These are phyloP conservation scores for Magallana angulata DNA, from an alignment of 1,140 invertebrate genomes.

Conservation along the genomic window DNA sequence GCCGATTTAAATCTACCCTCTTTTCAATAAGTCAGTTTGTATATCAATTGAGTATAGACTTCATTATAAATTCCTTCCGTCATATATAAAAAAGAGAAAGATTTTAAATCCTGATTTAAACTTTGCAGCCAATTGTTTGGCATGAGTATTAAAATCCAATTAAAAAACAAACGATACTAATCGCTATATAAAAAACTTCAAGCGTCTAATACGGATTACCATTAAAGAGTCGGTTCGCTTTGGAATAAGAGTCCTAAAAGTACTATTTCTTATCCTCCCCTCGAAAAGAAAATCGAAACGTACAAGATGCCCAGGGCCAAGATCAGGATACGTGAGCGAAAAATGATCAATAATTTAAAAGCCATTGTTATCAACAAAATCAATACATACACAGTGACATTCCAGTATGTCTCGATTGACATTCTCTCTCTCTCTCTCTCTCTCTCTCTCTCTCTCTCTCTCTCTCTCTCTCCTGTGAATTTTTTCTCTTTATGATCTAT, in stretches of 20 bases:
- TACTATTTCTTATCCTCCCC: not conserved
- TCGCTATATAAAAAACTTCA: not conserved
- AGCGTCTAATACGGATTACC: not conserved
- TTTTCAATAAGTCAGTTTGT: conserved; percentile 10
- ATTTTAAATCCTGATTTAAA: not conserved
- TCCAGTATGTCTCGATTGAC: not conserved
- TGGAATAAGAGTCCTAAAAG: not conserved
- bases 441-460: no score
- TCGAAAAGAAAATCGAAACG: not conserved
- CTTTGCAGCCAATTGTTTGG: not conserved
- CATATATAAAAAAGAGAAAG: not conserved
- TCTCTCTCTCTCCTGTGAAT: no score
- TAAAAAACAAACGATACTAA: not conserved
- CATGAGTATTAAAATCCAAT: not conserved
- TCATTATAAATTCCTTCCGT: conserved; percentile 2
- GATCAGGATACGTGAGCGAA: conserved; percentile 6
- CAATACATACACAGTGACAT: not conserved
- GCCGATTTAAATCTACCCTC: conserved; percentile 23
- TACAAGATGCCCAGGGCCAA: not conserved
- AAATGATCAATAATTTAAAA: conserved; percentile 20
- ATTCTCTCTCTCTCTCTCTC: no score
- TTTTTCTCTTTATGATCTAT: no score
- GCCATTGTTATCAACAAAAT: conserved; percentile 3
- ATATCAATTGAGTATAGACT: not conserved
- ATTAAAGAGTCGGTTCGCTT: not conserved